Evolutionary conservation across 2,797 vertebrate species (phyloP).

Genomic region (Diceros bicornis): DNA sequence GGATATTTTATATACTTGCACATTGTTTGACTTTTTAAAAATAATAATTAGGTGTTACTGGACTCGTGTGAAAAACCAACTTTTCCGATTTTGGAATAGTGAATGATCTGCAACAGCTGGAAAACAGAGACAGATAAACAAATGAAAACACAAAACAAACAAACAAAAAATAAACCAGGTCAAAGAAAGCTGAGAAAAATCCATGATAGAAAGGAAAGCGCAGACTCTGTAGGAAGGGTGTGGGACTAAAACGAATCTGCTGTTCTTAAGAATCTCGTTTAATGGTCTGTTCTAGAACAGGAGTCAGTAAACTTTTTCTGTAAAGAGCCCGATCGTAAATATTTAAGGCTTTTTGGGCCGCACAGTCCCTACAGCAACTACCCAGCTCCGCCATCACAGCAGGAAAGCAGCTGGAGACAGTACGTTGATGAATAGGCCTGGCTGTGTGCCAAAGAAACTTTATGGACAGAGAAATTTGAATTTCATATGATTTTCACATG

Average conservation of each 20-base stretch:
- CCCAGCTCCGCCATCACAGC: background rate
- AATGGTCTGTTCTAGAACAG: background rate
- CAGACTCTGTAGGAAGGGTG: background rate
- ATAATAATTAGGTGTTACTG: background rate
- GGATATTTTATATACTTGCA: background rate
- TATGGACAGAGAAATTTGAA: background rate
- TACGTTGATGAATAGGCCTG: background rate
- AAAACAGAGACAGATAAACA: background rate
- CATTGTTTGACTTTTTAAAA: background rate
- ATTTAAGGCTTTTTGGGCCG: background rate
- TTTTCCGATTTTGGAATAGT: constrained; percentile 33
- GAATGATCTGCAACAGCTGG: background rate
- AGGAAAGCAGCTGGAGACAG: background rate
- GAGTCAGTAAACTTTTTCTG: background rate
- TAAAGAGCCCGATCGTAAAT: background rate
- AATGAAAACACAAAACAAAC: constrained; percentile 26
- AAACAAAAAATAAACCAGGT: background rate
- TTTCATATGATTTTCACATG: background rate
- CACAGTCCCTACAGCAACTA: background rate
- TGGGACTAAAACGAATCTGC: background rate
- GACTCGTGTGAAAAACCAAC: background rate
- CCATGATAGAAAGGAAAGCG: background rate
- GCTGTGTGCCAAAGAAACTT: background rate
- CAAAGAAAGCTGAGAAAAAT: background rate
- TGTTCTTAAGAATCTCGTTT: background rate